Conservation (phyloP, 53 echinoderm and acorn worm genomes). For the Astropecten irregularis region DNA sequence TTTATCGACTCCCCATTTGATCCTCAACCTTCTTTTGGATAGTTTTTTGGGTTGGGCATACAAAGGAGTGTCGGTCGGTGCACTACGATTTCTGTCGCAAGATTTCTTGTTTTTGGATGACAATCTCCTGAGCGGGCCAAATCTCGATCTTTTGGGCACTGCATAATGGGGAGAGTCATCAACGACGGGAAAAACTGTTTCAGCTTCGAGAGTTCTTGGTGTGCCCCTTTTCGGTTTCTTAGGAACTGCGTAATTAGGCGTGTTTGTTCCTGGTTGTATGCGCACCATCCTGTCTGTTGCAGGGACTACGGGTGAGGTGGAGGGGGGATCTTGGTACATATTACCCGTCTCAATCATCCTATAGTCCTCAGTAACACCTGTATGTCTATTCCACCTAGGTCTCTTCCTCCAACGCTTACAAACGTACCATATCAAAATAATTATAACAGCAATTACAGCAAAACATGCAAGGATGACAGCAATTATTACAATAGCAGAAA, state of each 20-base stretch:
- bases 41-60: slow-evolving; percentile 22
- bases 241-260: slow-evolving; percentile 6
- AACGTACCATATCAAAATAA: too few species aligned
- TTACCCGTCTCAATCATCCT: not conserved
- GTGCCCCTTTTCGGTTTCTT: not conserved
- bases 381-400: too few species aligned
- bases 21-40: not conserved
- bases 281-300: not conserved
- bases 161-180: not conserved
- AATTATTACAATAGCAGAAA: too few species aligned
- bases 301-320: not conserved
- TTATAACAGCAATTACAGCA: too few species aligned
- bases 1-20: slow-evolving; percentile 22
- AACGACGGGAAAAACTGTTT: not conserved
- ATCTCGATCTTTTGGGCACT: not conserved
- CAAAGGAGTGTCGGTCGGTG: not conserved
- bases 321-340: not conserved
- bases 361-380: too few species aligned
- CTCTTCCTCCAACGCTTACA: too few species aligned
- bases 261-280: not conserved
- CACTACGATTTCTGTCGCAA: not conserved
- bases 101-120: too few species aligned
- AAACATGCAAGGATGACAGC: too few species aligned
- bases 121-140: too few species aligned
- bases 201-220: not conserved